Base-by-base conservation (phyloP, 2,888 invertebrate species). In the Diogma glabrata region DNA sequence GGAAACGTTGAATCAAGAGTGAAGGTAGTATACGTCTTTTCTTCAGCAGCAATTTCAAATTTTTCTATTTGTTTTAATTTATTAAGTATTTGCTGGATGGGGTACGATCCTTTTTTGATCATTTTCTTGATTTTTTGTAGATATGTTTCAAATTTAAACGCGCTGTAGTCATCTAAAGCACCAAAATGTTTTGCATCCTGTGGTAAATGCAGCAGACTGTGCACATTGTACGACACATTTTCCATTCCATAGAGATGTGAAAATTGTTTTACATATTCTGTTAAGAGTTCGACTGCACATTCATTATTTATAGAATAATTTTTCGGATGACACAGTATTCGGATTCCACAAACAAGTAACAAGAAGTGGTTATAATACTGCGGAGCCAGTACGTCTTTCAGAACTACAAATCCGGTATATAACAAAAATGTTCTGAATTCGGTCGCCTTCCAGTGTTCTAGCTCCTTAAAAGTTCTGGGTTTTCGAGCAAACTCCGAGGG, bases 311-410 rank as follows among this genome's bases (percentile, higher is more conserved):
- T 23, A 22, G 43, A 20, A 43, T 43, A 48, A 26, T 52, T 30
- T 30, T 26, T n/a, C n/a, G 26, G 19, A 16, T 14, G 26, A 14
- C 48, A 22, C 3, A 57, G 40, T 26, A 55, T 53, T 17, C 52
- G 19, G 20, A 57, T 55, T 19, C 40, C 56, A 30, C 49, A 28
- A 51, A 52, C 53, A 10, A 59, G 38, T 14, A 50, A 43, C 47
- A 58, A 43, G 51, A 59, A 58, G 54, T 59, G 56, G 3, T 47
- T 38, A 54, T 58, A 59, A 33, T 33, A 33, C 14, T 33, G 12
- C 14, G 36, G 36, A 14, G 36, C 36, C 6, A 36, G 16, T 17
- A 36, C 3, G 17, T 36, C 16, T 36, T 36, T 36, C 16, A 36
- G 36, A 7, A 14, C 14, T 8, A 36, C 36, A 36, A 36, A 36